Conservation (phyloP, 2,888 invertebrate genomes). For the Dermolepida albohirtum region DNA sequence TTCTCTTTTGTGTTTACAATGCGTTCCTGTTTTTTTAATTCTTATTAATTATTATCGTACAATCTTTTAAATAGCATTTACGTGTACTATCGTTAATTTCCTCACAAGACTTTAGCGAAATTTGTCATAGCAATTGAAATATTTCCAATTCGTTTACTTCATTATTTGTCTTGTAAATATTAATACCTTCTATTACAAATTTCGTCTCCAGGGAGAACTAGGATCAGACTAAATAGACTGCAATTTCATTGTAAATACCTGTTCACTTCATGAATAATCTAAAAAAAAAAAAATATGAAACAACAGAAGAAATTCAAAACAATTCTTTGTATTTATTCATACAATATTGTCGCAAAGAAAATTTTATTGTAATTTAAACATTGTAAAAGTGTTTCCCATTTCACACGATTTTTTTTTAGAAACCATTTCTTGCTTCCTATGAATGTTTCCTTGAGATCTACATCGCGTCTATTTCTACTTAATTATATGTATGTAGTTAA, state of each 20-base stretch:
- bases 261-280: slow-evolving; percentile 2
- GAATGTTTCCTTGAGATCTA: slow-evolving; percentile 10
- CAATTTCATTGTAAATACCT: slow-evolving; percentile 29
- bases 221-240: slow-evolving; percentile 33
- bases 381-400: slow-evolving; percentile 23
- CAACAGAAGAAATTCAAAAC: background rate
- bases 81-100: no score
- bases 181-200: background rate
- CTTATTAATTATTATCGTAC: no score
- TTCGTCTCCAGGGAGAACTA: slow-evolving; percentile 12
- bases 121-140: no score
- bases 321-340: no score
- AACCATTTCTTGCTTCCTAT: slow-evolving; percentile 36
- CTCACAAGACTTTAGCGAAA: no score
- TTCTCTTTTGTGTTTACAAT: slow-evolving; percentile 9
- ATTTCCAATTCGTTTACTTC: no score
- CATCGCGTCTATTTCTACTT: no score
- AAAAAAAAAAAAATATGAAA: background rate
- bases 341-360: slow-evolving; percentile 7
- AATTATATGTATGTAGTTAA: slow-evolving; percentile 21
- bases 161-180: background rate
- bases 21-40: background rate
- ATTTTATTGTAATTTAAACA: slow-evolving; percentile 27
- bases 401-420: slow-evolving; percentile 35
- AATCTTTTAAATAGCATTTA: no score